These are phyloP conservation scores for Hedychridium roseum DNA, from an alignment of 2,888 invertebrate genomes.

Conservation along the genomic window DNA sequence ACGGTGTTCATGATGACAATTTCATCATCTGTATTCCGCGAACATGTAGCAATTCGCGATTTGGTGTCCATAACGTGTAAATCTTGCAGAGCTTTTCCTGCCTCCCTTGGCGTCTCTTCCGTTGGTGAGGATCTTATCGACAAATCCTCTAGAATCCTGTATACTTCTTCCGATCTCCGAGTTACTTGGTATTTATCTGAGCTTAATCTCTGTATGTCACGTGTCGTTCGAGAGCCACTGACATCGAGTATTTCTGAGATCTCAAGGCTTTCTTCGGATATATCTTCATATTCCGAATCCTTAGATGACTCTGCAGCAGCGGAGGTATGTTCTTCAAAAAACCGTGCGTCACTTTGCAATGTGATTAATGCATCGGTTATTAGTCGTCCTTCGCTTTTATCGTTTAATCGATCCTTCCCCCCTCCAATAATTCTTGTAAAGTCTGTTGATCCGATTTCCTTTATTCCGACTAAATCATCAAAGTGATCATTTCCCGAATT, in stretches of 20 bases:
- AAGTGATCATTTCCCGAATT: constrained; percentile 52
- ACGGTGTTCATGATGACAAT: too few species aligned
- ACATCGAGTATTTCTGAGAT: constrained; percentile 58
- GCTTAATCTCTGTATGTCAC: constrained; percentile 31
- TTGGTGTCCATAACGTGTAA: too few species aligned
- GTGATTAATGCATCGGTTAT: neutral
- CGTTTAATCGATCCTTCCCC: neutral
- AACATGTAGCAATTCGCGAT: too few species aligned
- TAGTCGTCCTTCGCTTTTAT: neutral
- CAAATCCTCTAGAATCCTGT: constrained; percentile 53
- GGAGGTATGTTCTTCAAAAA: constrained; percentile 18
- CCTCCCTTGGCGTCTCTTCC: too few species aligned
- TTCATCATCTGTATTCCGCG: too few species aligned
- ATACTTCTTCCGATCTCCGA: constrained; percentile 51
- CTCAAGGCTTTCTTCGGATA: constrained; percentile 60
- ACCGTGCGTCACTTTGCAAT: neutral
- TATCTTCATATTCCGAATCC: constrained; percentile 59
- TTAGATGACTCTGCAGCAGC: constrained; percentile 28
- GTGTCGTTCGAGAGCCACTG: constrained; percentile 38
- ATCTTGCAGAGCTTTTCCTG: too few species aligned
- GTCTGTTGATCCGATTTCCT: constrained; percentile 35
- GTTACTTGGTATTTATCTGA: constrained; percentile 49
- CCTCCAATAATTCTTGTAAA: constrained; percentile 2
- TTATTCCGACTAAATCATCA: constrained; percentile 50
- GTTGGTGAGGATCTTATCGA: constrained; percentile 42